A percentile compares a stretch with the other conserved stretches of the same genome.
Conservation (phyloP, 2,797 vertebrate genomes). For the Xenops minutus region DNA sequence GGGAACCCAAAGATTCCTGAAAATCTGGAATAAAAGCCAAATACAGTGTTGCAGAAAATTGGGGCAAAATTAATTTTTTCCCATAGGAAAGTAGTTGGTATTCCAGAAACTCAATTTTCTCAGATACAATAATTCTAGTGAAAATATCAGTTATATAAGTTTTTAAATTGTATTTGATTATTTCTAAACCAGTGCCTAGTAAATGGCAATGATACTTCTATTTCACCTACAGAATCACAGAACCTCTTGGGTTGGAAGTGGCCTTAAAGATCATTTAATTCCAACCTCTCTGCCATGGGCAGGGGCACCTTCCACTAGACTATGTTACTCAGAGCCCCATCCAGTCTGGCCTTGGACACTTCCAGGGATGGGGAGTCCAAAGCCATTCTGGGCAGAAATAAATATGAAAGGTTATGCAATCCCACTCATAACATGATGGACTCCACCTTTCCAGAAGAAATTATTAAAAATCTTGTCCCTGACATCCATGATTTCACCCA, state of each 20-base stretch:
- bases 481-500: not conserved
- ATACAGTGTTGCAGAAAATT: fast-evolving
- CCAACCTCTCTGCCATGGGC: too few relatives aligned
- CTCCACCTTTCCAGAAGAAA: not conserved
- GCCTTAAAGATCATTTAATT: not conserved
- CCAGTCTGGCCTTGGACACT: not conserved
- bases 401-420: not conserved
- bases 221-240: not conserved
- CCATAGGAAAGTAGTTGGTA: not conserved
- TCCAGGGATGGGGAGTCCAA: not conserved
- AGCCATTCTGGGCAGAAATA: not conserved
- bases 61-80: fast-evolving
- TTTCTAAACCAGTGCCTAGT: not conserved
- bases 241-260: not conserved
- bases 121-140: not conserved
- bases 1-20: not conserved
- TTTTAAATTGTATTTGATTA: too few relatives aligned
- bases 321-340: not conserved
- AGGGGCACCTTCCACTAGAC: not conserved
- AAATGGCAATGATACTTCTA: not conserved
- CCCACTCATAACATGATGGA: not conserved
- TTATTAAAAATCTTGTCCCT: not conserved
- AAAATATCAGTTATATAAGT: not conserved
- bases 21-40: not conserved
- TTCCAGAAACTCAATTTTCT: not conserved